These are phyloP conservation scores for Meiosimyza platycephala DNA, from an alignment of 2,888 invertebrate genomes.

Conservation along the genomic window DNA sequence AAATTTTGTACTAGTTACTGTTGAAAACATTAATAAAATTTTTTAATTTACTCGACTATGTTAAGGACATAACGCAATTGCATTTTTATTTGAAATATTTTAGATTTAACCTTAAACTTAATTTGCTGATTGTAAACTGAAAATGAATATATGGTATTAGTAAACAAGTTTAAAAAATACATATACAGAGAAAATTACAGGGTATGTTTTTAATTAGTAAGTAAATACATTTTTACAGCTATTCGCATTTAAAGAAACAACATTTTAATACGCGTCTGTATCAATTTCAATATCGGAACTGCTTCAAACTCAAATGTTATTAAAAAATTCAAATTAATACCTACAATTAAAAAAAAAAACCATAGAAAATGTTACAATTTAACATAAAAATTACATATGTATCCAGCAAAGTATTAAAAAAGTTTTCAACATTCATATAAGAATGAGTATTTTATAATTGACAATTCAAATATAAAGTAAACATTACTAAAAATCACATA, in stretches of 20 bases:
- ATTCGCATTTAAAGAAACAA: slow-evolving; percentile 29
- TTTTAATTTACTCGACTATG: too few relatives aligned
- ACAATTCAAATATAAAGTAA: slow-evolving; percentile 25
- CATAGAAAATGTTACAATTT: slow-evolving; percentile 16
- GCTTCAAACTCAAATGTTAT: slow-evolving; percentile 24
- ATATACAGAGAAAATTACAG: slow-evolving; percentile 13
- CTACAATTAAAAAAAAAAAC: neutral
- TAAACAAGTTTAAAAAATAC: too few relatives aligned
- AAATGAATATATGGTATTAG: too few relatives aligned
- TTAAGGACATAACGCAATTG: too few relatives aligned
- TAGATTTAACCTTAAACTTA: too few relatives aligned
- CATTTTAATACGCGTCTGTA: slow-evolving; percentile 20
- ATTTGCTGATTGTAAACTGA: too few relatives aligned
- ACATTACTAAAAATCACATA: slow-evolving; percentile 21
- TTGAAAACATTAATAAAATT: too few relatives aligned
- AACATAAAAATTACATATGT: slow-evolving; percentile 16
- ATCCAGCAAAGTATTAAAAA: slow-evolving; percentile 3
- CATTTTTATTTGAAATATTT: too few relatives aligned
- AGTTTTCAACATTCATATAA: slow-evolving; percentile 10
- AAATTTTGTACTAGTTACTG: too few relatives aligned
- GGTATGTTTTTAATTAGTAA: slow-evolving; percentile 22
- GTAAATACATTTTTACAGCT: slow-evolving; percentile 23
- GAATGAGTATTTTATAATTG: slow-evolving; percentile 32
- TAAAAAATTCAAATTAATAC: slow-evolving; percentile 1
- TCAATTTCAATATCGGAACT: slow-evolving; percentile 10